Evolutionary conservation across 2,888 invertebrate genomes (phyloP).

Genomic region (Podabrus alpinus): DNA sequence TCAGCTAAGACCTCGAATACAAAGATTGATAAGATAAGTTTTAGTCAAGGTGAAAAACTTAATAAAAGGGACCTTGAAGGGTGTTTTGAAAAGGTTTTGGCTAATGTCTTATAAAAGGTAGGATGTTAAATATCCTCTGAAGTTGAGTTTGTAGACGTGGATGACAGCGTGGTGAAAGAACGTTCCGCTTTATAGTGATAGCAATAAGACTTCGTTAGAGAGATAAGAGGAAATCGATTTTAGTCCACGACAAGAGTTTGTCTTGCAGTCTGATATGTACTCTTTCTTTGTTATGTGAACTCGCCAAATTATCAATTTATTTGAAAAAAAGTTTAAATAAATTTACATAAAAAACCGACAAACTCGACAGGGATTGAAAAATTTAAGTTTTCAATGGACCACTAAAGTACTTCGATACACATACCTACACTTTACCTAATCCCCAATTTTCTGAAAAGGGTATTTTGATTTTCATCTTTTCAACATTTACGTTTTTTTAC

Average conservation of each 20-base stretch:
- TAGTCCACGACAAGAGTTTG: conserved; percentile 8
- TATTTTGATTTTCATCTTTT: background rate
- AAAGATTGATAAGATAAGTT: background rate
- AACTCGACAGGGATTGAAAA: background rate
- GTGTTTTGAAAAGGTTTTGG: background rate
- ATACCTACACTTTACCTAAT: background rate
- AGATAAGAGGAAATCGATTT: conserved; percentile 27
- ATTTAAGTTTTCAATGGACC: background rate
- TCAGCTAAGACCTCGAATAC: background rate
- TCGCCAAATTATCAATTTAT: background rate
- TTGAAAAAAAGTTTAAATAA: background rate
- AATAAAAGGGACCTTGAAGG: background rate
- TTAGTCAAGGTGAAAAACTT: background rate
- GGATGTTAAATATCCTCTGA: background rate
- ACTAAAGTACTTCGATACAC: background rate
- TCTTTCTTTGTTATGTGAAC: conserved; percentile 5
- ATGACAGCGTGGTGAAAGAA: conserved; percentile 2
- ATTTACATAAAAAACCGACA: background rate
- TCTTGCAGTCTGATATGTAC: conserved; percentile 4
- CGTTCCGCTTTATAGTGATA: conserved; percentile 19
- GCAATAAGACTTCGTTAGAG: conserved; percentile 24
- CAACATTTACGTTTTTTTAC: background rate
- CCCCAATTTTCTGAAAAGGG: background rate
- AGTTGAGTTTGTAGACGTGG: background rate
- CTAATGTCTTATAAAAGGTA: background rate